Evolutionary conservation across 2,797 vertebrate species (phyloP), one percentile per base, ranked within the genome.

Genomic region (Taenioides sp.): DNA sequence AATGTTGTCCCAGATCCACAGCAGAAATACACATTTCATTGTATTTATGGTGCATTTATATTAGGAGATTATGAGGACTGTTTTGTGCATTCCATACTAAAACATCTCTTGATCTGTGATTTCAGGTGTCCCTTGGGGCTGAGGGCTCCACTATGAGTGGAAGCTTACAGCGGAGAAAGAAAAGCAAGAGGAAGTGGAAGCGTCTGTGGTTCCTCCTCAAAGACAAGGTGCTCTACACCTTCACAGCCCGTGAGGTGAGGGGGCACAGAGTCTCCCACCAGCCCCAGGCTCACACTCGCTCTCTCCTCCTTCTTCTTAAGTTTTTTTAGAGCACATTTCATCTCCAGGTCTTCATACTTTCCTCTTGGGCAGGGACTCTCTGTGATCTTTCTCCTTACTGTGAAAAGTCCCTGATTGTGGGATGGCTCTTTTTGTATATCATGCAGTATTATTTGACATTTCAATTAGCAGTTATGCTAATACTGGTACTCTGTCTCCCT

Each of bases 221-320:
- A 95, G 98, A 97, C 94, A 99, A 99, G 96, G 98, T 99, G 86
- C 97, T 98, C 87, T 98, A 97, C 94, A 98, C 96, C 90, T 99
- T 98, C 91, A 89, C 90, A 85, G 93, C 96, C 87, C 93, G 93
- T 0, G 96, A 98, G 96, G 98, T 99, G 92, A 94, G 94, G 88
- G 92, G 91, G 89, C 92, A 92, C 90, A 87, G 91, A 93, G 91
- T 92, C 89, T 93, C 92, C 93, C 89, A 92, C 92, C 92, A 87
- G 85, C 90, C 89, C 88, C 79, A 77, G 65, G 76, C 66, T 67
- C 74, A 70, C 67, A 82, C 69, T 71, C 3, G 16, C 49, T 73
- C 71, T 82, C 3, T 72, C 49, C 54, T 40, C 60, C 50, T 69
- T 28, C 72, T 43, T 71, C 43, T 74, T 28, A 10, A 59, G 18